Evolutionary conservation across 1,140 invertebrate species (phyloP).

Genomic region (Zaprionus africanus): DNA sequence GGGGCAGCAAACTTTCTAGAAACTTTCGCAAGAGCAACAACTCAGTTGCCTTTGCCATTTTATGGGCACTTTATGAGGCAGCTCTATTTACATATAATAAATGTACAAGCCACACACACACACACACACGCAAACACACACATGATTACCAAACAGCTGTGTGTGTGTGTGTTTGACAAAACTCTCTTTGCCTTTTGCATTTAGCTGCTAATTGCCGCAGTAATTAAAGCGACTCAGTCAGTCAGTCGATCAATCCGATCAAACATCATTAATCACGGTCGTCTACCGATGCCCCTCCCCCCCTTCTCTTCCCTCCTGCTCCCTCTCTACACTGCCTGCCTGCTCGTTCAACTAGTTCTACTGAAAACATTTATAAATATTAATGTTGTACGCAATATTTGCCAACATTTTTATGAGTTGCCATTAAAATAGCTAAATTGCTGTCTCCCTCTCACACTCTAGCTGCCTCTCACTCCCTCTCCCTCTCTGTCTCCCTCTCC

Average conservation of each 20-base stretch:
- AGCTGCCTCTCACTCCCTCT: background rate
- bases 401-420: slow-evolving; percentile 29
- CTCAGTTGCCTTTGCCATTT: slow-evolving; percentile 5
- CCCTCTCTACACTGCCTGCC: no score
- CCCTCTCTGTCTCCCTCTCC: background rate
- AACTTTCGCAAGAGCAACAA: slow-evolving; percentile 44
- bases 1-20: slow-evolving; percentile 40
- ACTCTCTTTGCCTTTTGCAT: slow-evolving; percentile 48
- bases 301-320: no score
- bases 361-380: slow-evolving; percentile 51
- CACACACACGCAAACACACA: background rate
- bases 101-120: background rate
- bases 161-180: slow-evolving; percentile 43
- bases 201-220: slow-evolving; percentile 73
- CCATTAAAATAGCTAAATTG: slow-evolving; percentile 12
- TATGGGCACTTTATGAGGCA: slow-evolving; percentile 45
- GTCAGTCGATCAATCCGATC: slow-evolving; percentile 34
- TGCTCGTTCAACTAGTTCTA: background rate
- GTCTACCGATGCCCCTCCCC: background rate
- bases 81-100: slow-evolving; percentile 37
- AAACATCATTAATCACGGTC: slow-evolving; percentile 71
- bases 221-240: slow-evolving; percentile 69
- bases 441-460: background rate
- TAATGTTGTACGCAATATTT: slow-evolving; percentile 36
- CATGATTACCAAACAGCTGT: slow-evolving; percentile 8